Percentiles rank a stretch among this genome's conserved stretches.
Conservation (phyloP, 2,797 vertebrate genomes). For the Lophius americanus region DNA sequence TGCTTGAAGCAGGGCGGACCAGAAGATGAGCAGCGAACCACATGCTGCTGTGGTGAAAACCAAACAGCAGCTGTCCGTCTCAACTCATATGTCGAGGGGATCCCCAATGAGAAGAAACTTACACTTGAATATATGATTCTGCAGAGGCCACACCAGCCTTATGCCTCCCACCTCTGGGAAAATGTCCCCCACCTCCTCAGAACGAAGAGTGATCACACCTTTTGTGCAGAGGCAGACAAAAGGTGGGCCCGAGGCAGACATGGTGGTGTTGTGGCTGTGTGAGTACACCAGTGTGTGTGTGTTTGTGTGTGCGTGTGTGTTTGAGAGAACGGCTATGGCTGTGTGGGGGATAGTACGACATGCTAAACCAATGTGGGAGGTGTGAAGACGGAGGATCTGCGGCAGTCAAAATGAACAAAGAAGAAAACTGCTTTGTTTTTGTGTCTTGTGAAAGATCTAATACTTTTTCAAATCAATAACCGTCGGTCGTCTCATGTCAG, state of each 20-base stretch:
- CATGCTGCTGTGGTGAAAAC: slow-evolving; percentile 5
- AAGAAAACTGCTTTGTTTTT: slow-evolving; percentile 67
- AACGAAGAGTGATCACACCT: slow-evolving; percentile 66
- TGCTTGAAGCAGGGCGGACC: background rate
- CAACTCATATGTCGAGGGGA: slow-evolving; percentile 34
- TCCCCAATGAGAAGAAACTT: slow-evolving; percentile 29
- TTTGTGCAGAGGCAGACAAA: slow-evolving; percentile 46
- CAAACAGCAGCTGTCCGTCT: slow-evolving; percentile 22
- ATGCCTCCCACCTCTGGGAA: slow-evolving; percentile 44
- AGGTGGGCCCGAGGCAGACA: slow-evolving; percentile 69
- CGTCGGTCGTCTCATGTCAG: too few species aligned
- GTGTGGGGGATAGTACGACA: slow-evolving; percentile 78
- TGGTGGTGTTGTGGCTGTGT: slow-evolving; percentile 51
- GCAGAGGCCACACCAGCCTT: slow-evolving; percentile 20
- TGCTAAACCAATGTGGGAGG: slow-evolving; percentile 77
- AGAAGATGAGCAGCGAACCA: background rate
- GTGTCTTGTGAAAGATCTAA: slow-evolving; percentile 47
- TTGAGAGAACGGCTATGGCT: slow-evolving; percentile 34
- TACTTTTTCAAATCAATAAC: slow-evolving; percentile 17
- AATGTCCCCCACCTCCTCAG: slow-evolving; percentile 70
- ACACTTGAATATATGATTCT: slow-evolving; percentile 28
- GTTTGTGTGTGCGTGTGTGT: slow-evolving; percentile 40
- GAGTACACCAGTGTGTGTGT: slow-evolving; percentile 17
- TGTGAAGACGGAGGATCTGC: slow-evolving; percentile 76
- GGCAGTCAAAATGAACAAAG: slow-evolving; percentile 76